Evolutionary conservation across 2,797 vertebrate genomes (phyloP).

Genomic region (Trachops cirrhosus): DNA sequence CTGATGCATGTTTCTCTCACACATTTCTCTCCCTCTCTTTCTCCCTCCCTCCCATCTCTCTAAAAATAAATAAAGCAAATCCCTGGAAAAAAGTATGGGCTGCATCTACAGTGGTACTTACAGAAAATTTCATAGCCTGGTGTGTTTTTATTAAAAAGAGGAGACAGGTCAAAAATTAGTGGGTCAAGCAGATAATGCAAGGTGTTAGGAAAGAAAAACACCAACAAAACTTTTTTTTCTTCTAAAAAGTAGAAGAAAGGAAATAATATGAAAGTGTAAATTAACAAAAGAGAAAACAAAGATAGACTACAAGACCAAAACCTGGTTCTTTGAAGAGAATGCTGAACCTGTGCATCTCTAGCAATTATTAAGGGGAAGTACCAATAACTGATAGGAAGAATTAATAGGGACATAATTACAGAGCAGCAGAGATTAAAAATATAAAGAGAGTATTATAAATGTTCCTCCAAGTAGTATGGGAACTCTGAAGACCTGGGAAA

Average conservation of each 20-base stretch:
- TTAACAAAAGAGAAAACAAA: neutral
- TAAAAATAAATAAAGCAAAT: no score
- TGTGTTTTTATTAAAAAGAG: neutral
- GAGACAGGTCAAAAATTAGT: neutral
- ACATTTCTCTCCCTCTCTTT: no score
- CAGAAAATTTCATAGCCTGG: neutral
- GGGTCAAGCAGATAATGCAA: neutral
- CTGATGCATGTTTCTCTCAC: no score
- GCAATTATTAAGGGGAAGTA: neutral
- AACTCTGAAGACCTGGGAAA: neutral
- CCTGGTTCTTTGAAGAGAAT: neutral
- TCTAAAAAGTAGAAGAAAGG: neutral
- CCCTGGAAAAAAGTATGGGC: no score
- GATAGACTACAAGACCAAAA: neutral
- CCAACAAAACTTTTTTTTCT: neutral
- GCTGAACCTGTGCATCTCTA: neutral
- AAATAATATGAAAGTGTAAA: neutral
- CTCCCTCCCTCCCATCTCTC: no score
- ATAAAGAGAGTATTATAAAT: neutral
- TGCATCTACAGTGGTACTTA: neutral
- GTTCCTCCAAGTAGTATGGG: neutral
- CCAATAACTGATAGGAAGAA: neutral
- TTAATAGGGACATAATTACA: neutral
- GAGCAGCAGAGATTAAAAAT: neutral
- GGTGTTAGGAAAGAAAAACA: neutral